Evolutionary conservation across 2,888 invertebrate genomes (phyloP), one percentile per base, ranked within the genome.

Genomic region (Lasioglossum vierecki): DNA sequence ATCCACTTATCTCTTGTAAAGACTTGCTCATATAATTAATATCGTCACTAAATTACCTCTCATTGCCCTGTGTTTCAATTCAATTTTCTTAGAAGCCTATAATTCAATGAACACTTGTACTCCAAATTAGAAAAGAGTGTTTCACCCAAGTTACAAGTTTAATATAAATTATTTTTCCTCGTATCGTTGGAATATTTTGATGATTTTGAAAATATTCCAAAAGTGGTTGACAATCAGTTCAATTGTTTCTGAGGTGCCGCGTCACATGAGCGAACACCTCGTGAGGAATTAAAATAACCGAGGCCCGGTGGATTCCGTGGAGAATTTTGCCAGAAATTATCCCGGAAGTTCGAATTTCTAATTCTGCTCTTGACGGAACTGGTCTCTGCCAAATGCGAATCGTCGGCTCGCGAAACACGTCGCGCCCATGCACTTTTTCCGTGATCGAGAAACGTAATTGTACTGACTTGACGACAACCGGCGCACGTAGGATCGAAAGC

Each of bases 391-490:
- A 81, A 85, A 46, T 35, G 35, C 53, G 60, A 76, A 18, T 44
- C n/a, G 44, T 49, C 68, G 9, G 6, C n/a, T 46, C 39, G 44
- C 35, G 68, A 63, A 74, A 83, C 82, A 68, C 76, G 76, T 78
- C 81, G 79, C 84, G 80, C 73, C 63, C 76, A 84, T 81, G 84
- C 81, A 84, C 86, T 86, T 81, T 86, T 84, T 63, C 79, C 72
- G 22, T 46, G 70, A 41, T 63, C 66, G 39, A 44, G 41, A 44
- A 44, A 73, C 63, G 35, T 35, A 35, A 22, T 63, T 63, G 13
- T 6, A 63, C 63, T 26, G 30, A 49, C 35, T 11, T 1, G 68
- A 35, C 49, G 57, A n/a, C 30, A 41, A 35, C 39, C 35, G 63
- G 13, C n/a, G 63, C 63, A 30, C 26, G 63, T 63, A n/a, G 76